These are phyloP conservation scores for Enteromius argenteus DNA, from an alignment of 2,797 vertebrate species.

Conservation along the genomic window DNA sequence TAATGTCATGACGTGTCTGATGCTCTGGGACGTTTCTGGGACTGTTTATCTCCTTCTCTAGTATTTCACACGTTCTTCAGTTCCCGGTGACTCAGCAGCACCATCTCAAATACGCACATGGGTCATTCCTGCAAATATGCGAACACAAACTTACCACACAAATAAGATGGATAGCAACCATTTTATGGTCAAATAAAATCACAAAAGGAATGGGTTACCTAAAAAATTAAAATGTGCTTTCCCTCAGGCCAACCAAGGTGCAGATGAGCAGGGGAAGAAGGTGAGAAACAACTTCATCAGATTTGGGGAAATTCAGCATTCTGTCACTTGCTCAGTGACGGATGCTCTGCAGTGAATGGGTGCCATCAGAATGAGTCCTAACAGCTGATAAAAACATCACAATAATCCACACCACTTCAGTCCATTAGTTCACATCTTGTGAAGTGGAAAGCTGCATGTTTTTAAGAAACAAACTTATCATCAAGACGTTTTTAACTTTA, in stretches of 20 bases:
- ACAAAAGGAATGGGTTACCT: not conserved
- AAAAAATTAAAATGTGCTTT: not conserved
- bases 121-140: not conserved
- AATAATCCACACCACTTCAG: not conserved
- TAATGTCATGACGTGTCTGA: conserved; percentile 3
- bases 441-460: not conserved
- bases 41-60: not conserved
- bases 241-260: not conserved
- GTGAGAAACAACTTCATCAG: not conserved
- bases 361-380: not conserved
- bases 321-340: not conserved
- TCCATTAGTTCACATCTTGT: not conserved
- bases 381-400: not conserved
- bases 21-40: not conserved
- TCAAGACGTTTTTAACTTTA: not conserved
- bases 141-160: not conserved
- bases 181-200: not conserved
- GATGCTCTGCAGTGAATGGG: not conserved
- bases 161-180: not conserved
- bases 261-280: not conserved
- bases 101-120: not conserved
- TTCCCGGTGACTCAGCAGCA: not conserved
- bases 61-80: not conserved
- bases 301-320: not conserved
- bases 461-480: not conserved